Evolutionary conservation across 1,140 invertebrate genomes (phyloP).

Genomic region (Palaemon carinicauda): DNA sequence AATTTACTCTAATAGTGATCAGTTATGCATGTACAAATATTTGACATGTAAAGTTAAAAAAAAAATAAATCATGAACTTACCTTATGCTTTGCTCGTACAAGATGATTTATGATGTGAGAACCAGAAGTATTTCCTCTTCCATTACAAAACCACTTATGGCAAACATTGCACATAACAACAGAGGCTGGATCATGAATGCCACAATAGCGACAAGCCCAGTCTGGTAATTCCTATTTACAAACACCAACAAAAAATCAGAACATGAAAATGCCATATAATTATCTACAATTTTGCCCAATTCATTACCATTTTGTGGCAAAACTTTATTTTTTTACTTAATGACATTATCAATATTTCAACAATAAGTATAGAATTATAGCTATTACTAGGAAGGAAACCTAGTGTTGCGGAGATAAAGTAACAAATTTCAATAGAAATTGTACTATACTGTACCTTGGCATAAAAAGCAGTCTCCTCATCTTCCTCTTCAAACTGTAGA

Average conservation of each 20-base stretch:
- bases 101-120: conserved; percentile 99
- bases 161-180: conserved; percentile 98
- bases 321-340: not conserved
- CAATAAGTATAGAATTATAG: no score
- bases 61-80: conserved; percentile 51
- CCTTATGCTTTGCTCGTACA: conserved; percentile 95
- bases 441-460: conserved; percentile 72
- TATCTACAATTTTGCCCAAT: no score
- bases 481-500: conserved; percentile 71
- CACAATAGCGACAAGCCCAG: conserved; percentile 98
- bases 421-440: conserved; percentile 60
- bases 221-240: conserved; percentile 79
- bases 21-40: not conserved
- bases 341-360: no score
- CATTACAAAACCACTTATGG: conserved; percentile 99
- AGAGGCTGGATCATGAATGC: conserved; percentile 96
- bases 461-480: conserved; percentile 90
- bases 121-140: conserved; percentile 95
- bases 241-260: no score
- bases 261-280: no score
- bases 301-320: no score
- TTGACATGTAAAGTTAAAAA: not conserved
- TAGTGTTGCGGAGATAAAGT: not conserved
- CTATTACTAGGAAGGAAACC: no score
- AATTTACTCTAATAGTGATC: not conserved